A percentile compares a stretch with the other conserved stretches of the same genome.
These are phyloP conservation scores for Diadromus collaris DNA, from an alignment of 2,888 invertebrate genomes.

Conservation along the genomic window DNA sequence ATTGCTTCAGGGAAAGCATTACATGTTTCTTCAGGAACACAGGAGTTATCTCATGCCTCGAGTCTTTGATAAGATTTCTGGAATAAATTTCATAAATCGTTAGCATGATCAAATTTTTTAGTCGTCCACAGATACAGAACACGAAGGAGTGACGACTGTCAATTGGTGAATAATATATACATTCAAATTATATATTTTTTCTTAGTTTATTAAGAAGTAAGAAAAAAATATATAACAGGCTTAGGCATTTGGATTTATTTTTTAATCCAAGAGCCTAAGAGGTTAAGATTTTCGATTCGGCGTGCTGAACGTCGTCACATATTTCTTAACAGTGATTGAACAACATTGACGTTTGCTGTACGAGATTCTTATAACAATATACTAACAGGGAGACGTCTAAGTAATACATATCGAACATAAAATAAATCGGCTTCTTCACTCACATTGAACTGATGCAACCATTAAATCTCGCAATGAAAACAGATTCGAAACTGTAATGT, in stretches of 20 bases:
- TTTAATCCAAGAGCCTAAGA: constrained; percentile 1
- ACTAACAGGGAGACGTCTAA: constrained; percentile 79
- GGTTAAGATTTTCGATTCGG: constrained; percentile 55
- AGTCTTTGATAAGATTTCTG: constrained; percentile 80
- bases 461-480: constrained; percentile 11
- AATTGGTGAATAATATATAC: not conserved
- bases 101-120: not conserved
- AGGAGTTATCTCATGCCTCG: constrained; percentile 79
- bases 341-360: constrained; percentile 33
- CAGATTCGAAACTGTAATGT: constrained; percentile 14
- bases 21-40: constrained; percentile 83
- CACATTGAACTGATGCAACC: constrained; percentile 49
- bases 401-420: constrained; percentile 75
- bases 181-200: not conserved
- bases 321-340: constrained; percentile 32
- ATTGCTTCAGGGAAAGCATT: constrained; percentile 80
- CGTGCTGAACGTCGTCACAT: not conserved
- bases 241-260: no score
- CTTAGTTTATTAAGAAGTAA: no score
- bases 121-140: not conserved
- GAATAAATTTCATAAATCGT: constrained; percentile 60
- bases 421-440: constrained; percentile 56
- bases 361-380: constrained; percentile 61
- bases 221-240: no score
- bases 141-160: not conserved